Percentiles rank a stretch among this genome's conserved stretches.
These are phyloP conservation scores for Leptoclinus maculatus DNA, from an alignment of 2,797 vertebrate genomes.

Conservation along the genomic window DNA sequence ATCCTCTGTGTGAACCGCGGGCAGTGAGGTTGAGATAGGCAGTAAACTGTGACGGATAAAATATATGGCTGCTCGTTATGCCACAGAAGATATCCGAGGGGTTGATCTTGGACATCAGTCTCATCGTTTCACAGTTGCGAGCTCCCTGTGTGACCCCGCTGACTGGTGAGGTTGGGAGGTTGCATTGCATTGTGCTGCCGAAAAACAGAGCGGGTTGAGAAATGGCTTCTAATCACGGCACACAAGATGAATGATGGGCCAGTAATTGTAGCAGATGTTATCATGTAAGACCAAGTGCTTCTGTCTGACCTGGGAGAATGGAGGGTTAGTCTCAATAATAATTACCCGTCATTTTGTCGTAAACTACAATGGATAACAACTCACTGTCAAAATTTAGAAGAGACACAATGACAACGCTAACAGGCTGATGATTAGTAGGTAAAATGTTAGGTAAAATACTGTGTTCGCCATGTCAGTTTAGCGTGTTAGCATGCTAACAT, in stretches of 20 bases:
- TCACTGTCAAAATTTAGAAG: not conserved
- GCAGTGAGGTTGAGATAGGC: not conserved
- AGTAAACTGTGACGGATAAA: constrained; percentile 29
- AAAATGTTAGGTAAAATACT: not conserved
- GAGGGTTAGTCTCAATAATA: constrained; percentile 12
- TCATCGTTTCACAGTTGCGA: constrained; percentile 25
- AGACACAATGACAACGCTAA: not conserved
- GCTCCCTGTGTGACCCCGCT: constrained; percentile 15
- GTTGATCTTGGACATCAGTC: constrained; percentile 25
- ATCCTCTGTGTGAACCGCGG: constrained; percentile 41
- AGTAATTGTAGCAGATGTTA: constrained; percentile 36
- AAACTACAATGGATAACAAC: constrained; percentile 21
- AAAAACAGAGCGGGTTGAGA: constrained; percentile 29
- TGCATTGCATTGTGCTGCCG: constrained; percentile 31
- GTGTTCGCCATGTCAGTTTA: not conserved
- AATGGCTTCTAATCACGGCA: constrained; percentile 25
- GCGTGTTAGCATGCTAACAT: not conserved
- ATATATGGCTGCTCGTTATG: constrained; percentile 30
- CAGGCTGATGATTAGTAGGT: not conserved
- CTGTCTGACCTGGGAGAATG: constrained; percentile 21
- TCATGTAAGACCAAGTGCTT: constrained; percentile 36
- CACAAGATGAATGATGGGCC: constrained; percentile 26
- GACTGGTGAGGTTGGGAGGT: constrained; percentile 29
- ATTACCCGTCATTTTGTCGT: constrained; percentile 21
- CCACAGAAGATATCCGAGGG: constrained; percentile 12